These are phyloP conservation scores for Pimpla rufipes DNA, from an alignment of 2,888 invertebrate species.

Conservation along the genomic window DNA sequence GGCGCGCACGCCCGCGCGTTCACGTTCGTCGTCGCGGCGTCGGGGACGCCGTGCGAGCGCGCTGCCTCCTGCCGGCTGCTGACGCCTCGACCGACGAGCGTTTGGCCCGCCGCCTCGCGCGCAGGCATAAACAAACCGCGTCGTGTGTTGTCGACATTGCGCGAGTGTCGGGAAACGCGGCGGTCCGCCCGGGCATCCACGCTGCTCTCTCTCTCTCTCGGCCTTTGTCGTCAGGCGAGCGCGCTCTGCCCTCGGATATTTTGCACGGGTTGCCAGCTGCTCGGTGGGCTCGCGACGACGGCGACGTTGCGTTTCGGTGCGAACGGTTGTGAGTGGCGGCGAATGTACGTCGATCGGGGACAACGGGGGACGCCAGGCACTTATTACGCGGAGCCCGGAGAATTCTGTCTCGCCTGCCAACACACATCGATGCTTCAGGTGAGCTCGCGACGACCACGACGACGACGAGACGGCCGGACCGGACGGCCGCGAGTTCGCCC, in stretches of 20 bases:
- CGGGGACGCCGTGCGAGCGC: slow-evolving; percentile 28
- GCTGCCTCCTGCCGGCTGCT: background rate
- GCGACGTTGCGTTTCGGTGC: slow-evolving; percentile 18
- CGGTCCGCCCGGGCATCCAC: background rate
- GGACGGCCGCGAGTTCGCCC: background rate
- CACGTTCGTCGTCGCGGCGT: slow-evolving; percentile 45
- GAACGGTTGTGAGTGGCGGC: slow-evolving; percentile 39
- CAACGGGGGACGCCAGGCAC: slow-evolving; percentile 74
- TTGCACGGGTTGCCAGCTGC: background rate
- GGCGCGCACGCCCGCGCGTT: slow-evolving; percentile 30
- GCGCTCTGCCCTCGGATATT: too few relatives aligned
- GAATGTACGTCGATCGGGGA: slow-evolving; percentile 76
- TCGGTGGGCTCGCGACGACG: background rate
- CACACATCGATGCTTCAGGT: slow-evolving; percentile 83
- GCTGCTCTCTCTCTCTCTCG: too few relatives aligned
- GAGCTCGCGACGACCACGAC: slow-evolving; percentile 56
- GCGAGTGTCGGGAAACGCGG: background rate
- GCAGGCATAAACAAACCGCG: slow-evolving; percentile 48
- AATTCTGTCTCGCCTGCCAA: slow-evolving; percentile 76
- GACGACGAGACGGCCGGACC: background rate
- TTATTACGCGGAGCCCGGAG: slow-evolving; percentile 74
- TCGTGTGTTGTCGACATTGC: slow-evolving; percentile 9
- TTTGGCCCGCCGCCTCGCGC: background rate
- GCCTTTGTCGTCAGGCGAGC: too few relatives aligned
- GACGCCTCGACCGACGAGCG: slow-evolving; percentile 7